Percentiles rank a stretch among this genome's conserved stretches.
Evolutionary conservation across 2,113 vertebrate genomes (phyloP).

Genomic region (Cyanistes caeruleus): DNA sequence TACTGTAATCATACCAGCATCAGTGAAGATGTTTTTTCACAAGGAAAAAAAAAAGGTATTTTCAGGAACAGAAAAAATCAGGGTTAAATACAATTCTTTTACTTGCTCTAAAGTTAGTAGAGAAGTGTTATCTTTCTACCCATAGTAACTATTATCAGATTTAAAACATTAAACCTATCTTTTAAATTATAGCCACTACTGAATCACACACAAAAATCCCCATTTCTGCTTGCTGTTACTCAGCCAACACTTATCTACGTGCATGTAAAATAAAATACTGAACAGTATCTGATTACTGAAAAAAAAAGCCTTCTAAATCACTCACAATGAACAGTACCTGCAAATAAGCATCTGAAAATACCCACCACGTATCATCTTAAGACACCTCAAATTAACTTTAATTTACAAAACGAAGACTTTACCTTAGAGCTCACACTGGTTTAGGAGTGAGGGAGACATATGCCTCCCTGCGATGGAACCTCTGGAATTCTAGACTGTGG

Average conservation of each 20-base stretch:
- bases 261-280: constrained; percentile 59
- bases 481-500: background rate
- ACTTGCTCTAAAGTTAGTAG: constrained; percentile 43
- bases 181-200: constrained; percentile 58
- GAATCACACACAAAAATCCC: constrained; percentile 28
- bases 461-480: background rate
- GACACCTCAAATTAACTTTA: constrained; percentile 46
- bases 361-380: constrained; percentile 16
- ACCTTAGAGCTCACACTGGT: constrained; percentile 11
- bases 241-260: constrained; percentile 46
- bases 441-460: constrained; percentile 2
- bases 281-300: constrained; percentile 48
- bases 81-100: constrained; percentile 42
- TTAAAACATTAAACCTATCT: constrained; percentile 38
- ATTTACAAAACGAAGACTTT: constrained; percentile 47
- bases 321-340: constrained; percentile 53
- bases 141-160: constrained; percentile 16
- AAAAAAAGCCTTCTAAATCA: constrained; percentile 60
- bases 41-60: background rate
- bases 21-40: background rate
- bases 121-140: constrained; percentile 31
- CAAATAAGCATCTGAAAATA: constrained; percentile 56
- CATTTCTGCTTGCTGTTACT: constrained; percentile 18
- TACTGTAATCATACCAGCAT: constrained; percentile 2
- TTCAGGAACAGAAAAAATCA: constrained; percentile 44